Percentiles rank a stretch among this genome's conserved stretches.
phyloP scores from a whole-genome alignment of 2,888 invertebrate species.

The Ophioninae sp. region DNA sequence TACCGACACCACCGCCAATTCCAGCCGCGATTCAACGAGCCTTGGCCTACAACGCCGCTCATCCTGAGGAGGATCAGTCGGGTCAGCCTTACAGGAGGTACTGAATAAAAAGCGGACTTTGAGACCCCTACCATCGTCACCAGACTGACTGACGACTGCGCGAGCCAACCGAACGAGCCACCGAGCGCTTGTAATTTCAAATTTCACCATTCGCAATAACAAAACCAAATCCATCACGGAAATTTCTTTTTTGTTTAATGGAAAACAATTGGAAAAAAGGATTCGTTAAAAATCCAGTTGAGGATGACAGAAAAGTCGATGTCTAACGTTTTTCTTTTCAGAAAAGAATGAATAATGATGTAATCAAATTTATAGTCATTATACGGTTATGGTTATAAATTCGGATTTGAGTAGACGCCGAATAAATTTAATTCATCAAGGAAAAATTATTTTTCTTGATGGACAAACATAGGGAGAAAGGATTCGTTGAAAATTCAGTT shows the following conservation, averaged over 20 bases:
- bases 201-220: not conserved
- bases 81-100: conserved; percentile 77
- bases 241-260: not conserved
- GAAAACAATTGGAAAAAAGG: not conserved
- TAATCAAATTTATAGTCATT: too few species aligned
- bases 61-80: conserved; percentile 81
- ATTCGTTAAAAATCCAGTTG: not conserved
- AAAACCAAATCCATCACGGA: not conserved
- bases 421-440: too few species aligned
- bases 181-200: conserved; percentile 11
- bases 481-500: too few species aligned
- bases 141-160: conserved; percentile 36
- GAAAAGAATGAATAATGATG: too few species aligned
- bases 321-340: too few species aligned
- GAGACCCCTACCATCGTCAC: conserved; percentile 25
- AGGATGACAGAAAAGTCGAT: too few species aligned
- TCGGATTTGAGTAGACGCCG: too few species aligned
- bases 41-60: conserved; percentile 84
- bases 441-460: too few species aligned
- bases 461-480: too few species aligned
- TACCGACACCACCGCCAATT: conserved; percentile 92
- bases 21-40: conserved; percentile 88
- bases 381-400: too few species aligned
- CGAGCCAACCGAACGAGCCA: conserved; percentile 27
- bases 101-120: conserved; percentile 55